Evolutionary conservation across 2,888 invertebrate species (phyloP), one percentile per base, ranked within the genome.

Genomic region (Nemotelus nigrinus): DNA sequence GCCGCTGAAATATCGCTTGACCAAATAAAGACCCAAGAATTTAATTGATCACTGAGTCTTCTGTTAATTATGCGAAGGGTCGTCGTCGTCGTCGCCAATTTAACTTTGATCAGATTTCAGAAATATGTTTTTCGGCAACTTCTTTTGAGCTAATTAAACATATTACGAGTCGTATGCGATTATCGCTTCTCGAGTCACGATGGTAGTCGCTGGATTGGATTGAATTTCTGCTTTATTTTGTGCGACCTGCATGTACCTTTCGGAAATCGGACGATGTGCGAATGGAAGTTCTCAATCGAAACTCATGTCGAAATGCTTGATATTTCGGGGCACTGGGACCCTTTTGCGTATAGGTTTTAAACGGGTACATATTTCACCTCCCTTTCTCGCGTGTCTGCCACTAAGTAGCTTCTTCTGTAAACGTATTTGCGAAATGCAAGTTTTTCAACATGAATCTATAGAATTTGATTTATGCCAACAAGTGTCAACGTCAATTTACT

Each of bases 81-180:
- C 72, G 25, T 25, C 25, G 25, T 25, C 25, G 25, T 25, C 5
- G 55, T 72, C 75, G 64, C 60, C 47, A 47, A 60, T 60, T 74
- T 47, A 53, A 47, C 75, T 75, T 75, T 75, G 75, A 75, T 75
- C 75, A 75, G 63, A 64, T 75, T 75, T 64, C 75, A 63, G 53
- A 75, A 64, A 64, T 75, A 75, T 75, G 75, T 75, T 75, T 75
- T 75, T 64, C 75, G 64, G 75, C 63, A 60, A 75, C 47, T 48
- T 75, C 63, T 63, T 75, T 64, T 72, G 60, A 53, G 75, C 75
- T 75, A 75, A 75, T 75, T 75, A 75, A 75, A 75, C 64, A 75
- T 75, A 75, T 75, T 75, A 75, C 63, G 48, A 75, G 57, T 72
- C 44, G 55, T 44, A 72, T n/a, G 72, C 57, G 72, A 72, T 57